Evolutionary conservation across 2,888 invertebrate genomes (phyloP), one percentile per base, ranked within the genome.

Genomic region (Macrosoma leucophasiata): DNA sequence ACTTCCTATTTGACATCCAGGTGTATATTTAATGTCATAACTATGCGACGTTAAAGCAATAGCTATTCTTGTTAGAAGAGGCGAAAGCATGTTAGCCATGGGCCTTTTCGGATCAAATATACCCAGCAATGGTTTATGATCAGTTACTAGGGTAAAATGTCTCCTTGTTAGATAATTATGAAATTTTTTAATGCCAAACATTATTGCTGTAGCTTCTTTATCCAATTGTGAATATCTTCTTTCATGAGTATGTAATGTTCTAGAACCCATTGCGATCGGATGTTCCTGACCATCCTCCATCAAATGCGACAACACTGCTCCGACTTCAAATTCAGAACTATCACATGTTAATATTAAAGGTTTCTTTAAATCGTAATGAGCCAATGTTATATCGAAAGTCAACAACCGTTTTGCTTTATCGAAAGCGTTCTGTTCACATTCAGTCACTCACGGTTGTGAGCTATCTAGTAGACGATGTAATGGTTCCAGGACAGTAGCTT

Each of bases 161-260:
- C 39, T 22, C 8, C 43, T 41, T 11, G 30, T 6, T 11, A 39
- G 18, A 25, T 36, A 46, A 7, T 43, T 29, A 10, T 31, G 22
- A 18, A 41, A 39, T 29, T 44, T 43, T 3, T 23, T 30, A 1
- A 43, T 12, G 1, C 46, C 43, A 38, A 40, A 44, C 26, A 47
- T 40, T 7, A 47, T 47, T 3, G 43, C 37, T 13, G 25, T 19
- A 8, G 43, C 41, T 13, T 40, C 47, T 20, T 47, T 44, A 18
- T 47, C 39, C 3, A 47, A 36, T n/a, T 36, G 40, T 8, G 36
- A 33, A 15, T 47, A 44, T 3, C 35, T 27, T 11, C 39, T 15
- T 15, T 43, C 44, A 25, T 41, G 41, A 7, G 21, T 18, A n/a
- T 41, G 33, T 7, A 41, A 13, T 4, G 38, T 44, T 27, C 41